These are phyloP conservation scores for Haemorhous mexicanus DNA, from an alignment of 2,113 vertebrate species.

Conservation along the genomic window DNA sequence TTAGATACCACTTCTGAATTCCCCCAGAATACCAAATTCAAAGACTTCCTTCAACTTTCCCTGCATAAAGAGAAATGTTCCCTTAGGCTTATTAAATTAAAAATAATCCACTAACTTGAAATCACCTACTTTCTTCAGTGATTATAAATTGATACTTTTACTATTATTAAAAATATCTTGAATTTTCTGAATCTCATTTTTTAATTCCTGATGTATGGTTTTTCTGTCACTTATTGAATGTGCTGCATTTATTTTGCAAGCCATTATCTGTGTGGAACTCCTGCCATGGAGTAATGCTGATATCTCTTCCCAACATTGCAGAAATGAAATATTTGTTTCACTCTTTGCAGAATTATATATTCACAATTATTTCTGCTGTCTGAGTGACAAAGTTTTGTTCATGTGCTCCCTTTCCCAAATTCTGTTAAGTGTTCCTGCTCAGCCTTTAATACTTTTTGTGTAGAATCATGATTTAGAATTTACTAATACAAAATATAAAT, in stretches of 20 bases:
- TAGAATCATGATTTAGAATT: neutral
- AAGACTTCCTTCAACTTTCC: neutral
- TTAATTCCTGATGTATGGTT: neutral
- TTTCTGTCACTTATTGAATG: neutral
- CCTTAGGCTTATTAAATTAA: neutral
- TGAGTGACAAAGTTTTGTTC: neutral
- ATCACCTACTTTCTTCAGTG: neutral
- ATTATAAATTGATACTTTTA: neutral
- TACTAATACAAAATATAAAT: neutral
- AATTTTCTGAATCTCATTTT: neutral
- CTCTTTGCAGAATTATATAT: neutral
- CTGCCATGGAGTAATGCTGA: neutral
- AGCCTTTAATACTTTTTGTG: neutral
- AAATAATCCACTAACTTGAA: neutral
- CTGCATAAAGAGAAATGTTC: neutral
- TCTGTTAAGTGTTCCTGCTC: neutral
- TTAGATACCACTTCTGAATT: neutral
- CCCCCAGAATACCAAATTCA: neutral
- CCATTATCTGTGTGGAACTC: neutral
- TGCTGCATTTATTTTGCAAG: neutral
- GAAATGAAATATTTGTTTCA: neutral
- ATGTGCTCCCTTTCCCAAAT: accelerated
- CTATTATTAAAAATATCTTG: neutral
- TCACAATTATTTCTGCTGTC: neutral
- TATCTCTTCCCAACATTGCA: neutral